phyloP scores from a whole-genome alignment of 2,888 invertebrate species.

The Alentia gelatinosa region DNA sequence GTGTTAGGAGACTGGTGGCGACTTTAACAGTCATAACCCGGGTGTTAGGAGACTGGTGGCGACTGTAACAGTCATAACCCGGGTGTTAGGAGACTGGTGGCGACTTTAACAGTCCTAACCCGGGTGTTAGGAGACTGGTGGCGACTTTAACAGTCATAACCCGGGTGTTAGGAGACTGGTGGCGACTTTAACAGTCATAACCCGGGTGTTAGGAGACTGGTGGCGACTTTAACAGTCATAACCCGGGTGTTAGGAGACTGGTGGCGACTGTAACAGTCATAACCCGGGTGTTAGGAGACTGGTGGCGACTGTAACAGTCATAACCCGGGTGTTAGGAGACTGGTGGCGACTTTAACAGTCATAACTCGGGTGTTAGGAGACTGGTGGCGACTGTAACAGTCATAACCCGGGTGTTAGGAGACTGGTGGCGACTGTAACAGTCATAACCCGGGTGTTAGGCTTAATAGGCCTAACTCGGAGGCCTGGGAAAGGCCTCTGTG shows the following conservation, averaged over 20 bases:
- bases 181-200: slow-evolving; percentile 20
- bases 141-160: slow-evolving; percentile 14
- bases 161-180: background rate
- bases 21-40: background rate
- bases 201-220: background rate
- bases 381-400: background rate
- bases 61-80: background rate
- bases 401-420: no score
- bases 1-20: no score
- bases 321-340: no score
- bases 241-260: background rate
- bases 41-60: no score
- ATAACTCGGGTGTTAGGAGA: no score
- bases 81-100: no score
- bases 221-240: no score
- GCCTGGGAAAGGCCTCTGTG: background rate
- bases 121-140: no score
- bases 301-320: background rate
- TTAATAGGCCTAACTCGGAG: background rate
- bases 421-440: background rate
- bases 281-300: background rate
- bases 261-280: no score
- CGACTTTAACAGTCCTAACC: background rate
- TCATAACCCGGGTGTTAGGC: background rate
- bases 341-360: background rate